Evolutionary conservation across 2,113 vertebrate genomes (phyloP), one percentile per base, ranked within the genome.

Genomic region (Pao palembangensis): DNA sequence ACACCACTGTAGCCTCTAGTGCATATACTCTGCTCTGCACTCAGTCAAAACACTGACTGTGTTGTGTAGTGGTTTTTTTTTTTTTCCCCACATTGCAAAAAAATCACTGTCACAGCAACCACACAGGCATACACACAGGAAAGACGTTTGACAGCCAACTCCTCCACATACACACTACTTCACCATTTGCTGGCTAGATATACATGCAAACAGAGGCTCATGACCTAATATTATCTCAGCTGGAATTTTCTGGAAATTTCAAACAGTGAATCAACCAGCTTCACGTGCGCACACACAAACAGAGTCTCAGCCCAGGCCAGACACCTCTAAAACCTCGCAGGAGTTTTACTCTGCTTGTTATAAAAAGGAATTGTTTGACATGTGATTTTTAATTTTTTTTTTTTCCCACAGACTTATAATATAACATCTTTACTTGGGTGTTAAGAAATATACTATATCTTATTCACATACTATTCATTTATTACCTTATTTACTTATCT

Each of bases 221-320:
- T 81, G 73, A 83, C 81, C 87, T 84, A 86, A 86, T 86, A 79
- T 86, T 88, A 85, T 86, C 79, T 87, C 87, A 87, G 80, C 84
- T 88, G 87, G 80, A 87, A 81, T 77, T 80, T 85, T 83, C 72
- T 78, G 79, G 76, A 78, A 79, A 81, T 79, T 86, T 82, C 60
- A 82, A 82, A 85, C 74, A 76, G 71, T 77, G 78, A 78, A 55
- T 77, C 67, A 75, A 73, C 69, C 71, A 61, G 61, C 64, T 55
- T 71, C 34, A 57, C 46, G 63, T 44, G 64, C 55, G 60, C 42
- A 59, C 14, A 5, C 41, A 65, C 51, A 66, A 50, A 70, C 50
- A 67, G 48, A 76, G 58, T 56, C 66, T 71, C n/a, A 1, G 51
- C 55, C 48, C 74, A 58, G 86, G 82, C 82, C 85, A 85, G 78